Evolutionary conservation across 2,888 invertebrate species (phyloP).

Genomic region (Anthoptus insignis): DNA sequence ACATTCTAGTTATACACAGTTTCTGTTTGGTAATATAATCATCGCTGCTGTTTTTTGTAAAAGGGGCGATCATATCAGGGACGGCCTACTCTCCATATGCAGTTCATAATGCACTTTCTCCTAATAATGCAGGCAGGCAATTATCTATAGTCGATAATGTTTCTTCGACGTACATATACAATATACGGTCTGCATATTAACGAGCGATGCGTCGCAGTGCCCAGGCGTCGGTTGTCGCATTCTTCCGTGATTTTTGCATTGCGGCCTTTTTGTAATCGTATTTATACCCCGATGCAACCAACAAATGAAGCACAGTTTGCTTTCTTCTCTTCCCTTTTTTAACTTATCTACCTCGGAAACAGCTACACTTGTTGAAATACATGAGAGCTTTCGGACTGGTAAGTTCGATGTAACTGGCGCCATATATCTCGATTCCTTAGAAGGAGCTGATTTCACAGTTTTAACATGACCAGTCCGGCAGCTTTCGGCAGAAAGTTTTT

Average conservation of each 20-base stretch:
- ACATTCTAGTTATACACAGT: too few relatives aligned
- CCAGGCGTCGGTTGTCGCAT: slow-evolving; percentile 52
- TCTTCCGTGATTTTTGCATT: slow-evolving; percentile 67
- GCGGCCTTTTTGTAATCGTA: slow-evolving; percentile 72
- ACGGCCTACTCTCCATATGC: background rate
- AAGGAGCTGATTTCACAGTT: slow-evolving; percentile 77
- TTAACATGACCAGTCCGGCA: slow-evolving; percentile 74
- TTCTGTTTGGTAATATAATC: background rate
- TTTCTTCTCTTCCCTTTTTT: slow-evolving; percentile 63
- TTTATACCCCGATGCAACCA: slow-evolving; percentile 68
- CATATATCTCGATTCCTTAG: slow-evolving; percentile 60
- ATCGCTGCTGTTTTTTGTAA: background rate
- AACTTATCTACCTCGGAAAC: slow-evolving; percentile 50
- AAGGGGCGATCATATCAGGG: too few relatives aligned
- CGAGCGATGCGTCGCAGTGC: slow-evolving; percentile 35
- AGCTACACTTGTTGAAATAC: slow-evolving; percentile 9
- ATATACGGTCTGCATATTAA: slow-evolving; percentile 31
- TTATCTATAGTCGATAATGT: slow-evolving; percentile 19
- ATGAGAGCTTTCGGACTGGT: slow-evolving; percentile 56
- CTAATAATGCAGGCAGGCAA: background rate
- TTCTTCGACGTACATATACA: slow-evolving; percentile 17
- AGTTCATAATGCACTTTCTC: background rate
- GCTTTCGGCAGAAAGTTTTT: slow-evolving; percentile 81
- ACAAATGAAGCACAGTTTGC: slow-evolving; percentile 75
- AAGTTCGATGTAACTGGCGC: slow-evolving; percentile 32